These are phyloP conservation scores for Scytalopus superciliaris DNA, from an alignment of 2,113 vertebrate species.

Conservation along the genomic window DNA sequence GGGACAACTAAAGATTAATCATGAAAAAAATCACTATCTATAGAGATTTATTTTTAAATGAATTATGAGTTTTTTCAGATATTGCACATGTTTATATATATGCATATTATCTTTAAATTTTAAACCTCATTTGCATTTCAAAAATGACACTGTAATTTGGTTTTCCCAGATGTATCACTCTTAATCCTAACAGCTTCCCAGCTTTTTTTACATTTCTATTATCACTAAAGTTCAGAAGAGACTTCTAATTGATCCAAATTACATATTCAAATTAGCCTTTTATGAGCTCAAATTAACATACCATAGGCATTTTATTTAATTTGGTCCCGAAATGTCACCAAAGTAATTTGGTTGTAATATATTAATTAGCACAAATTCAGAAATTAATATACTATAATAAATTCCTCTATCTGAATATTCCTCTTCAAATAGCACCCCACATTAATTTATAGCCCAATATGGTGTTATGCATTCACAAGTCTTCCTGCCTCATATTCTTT, in stretches of 20 bases:
- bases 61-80: slow-evolving; percentile 33
- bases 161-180: slow-evolving; percentile 61
- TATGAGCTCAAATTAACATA: slow-evolving; percentile 72
- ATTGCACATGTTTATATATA: slow-evolving; percentile 50
- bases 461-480: not conserved
- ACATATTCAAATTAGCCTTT: slow-evolving; percentile 74
- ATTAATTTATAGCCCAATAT: not conserved
- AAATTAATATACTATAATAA: slow-evolving; percentile 55
- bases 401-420: slow-evolving; percentile 36
- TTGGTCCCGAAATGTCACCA: slow-evolving; percentile 58
- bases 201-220: slow-evolving; percentile 69
- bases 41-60: not conserved
- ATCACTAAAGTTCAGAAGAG: slow-evolving; percentile 72
- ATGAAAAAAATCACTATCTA: not conserved
- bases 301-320: slow-evolving; percentile 67
- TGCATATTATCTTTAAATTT: slow-evolving; percentile 67
- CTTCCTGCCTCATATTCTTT: not conserved
- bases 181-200: slow-evolving; percentile 68
- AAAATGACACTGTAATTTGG: slow-evolving; percentile 54
- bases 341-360: slow-evolving; percentile 66
- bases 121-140: slow-evolving; percentile 63
- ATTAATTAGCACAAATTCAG: slow-evolving; percentile 67
- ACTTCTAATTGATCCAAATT: slow-evolving; percentile 73
- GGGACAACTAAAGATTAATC: not conserved
- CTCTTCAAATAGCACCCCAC: not conserved